A percentile compares a stretch with the other conserved stretches of the same genome.
phyloP scores from a whole-genome alignment of 1,140 invertebrate species.

The Pachypeltis micranthus region DNA sequence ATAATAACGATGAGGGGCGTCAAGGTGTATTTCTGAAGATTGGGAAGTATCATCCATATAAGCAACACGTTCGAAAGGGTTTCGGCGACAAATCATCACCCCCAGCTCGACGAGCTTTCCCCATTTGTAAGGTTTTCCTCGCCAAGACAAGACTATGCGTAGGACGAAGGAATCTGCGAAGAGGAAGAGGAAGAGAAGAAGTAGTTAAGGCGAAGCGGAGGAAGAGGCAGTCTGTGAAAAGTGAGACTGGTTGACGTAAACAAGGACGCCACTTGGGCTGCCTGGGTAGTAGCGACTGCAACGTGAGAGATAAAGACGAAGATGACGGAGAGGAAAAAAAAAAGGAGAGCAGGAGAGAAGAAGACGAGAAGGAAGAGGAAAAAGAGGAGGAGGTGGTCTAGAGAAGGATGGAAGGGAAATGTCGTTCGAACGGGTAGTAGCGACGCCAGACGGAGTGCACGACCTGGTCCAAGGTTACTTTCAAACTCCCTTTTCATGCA shows the following conservation, averaged over 20 bases:
- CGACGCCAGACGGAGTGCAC: slow-evolving; percentile 1
- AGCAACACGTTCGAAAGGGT: too few species aligned
- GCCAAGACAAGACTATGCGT: too few species aligned
- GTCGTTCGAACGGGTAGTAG: not conserved
- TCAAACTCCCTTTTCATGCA: not conserved
- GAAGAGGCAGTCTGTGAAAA: not conserved
- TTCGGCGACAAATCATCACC: too few species aligned
- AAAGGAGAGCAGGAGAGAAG: not conserved
- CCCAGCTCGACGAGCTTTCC: too few species aligned
- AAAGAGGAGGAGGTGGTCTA: not conserved
- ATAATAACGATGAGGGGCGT: too few species aligned
- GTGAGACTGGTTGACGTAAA: not conserved
- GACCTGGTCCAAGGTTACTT: slow-evolving; percentile 11
- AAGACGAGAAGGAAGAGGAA: not conserved
- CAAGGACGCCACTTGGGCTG: not conserved
- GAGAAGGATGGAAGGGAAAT: slow-evolving; percentile 4
- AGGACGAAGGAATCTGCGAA: slow-evolving; percentile 1
- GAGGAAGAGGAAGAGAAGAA: slow-evolving; percentile 2
- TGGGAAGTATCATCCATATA: too few species aligned
- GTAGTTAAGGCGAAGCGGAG: not conserved
- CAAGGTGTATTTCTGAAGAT: too few species aligned
- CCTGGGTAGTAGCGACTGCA: not conserved
- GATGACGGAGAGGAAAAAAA: not conserved
- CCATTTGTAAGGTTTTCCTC: too few species aligned
- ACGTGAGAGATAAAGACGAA: not conserved